Evolutionary conservation across 2,113 vertebrate species (phyloP), one percentile per base, ranked within the genome.

Genomic region (Paramisgurnus dabryanus): DNA sequence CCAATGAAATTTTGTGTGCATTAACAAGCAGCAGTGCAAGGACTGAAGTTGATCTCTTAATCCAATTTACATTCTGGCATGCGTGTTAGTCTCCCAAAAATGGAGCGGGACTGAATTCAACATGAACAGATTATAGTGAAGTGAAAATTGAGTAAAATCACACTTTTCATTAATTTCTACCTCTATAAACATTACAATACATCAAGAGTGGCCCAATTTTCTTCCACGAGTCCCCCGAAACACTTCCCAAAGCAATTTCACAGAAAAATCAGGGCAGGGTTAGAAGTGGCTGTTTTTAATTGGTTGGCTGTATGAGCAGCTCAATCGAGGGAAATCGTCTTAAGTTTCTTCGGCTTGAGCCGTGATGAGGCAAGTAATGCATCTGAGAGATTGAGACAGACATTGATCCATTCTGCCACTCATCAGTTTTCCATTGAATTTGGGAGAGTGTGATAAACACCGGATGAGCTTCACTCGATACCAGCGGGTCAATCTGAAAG

Each of bases 241-340:
- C 49, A 40, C 41, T 90, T 78, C 85, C 73, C 81, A 80, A 76
- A 67, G 79, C 68, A 67, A n/a, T 69, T 75, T 76, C 70, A 2
- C 15, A n/a, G 12, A 13, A 10, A 64, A 27, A 60, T 58, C 66
- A 47, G 18, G 12, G 18, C 73, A 78, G 73, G 47, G 79, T 18
- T 67, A 69, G 39, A 12, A 58, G 58, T 55, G 49, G 60, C 72
- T 13, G 67, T 65, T 40, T 80, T 22, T 27, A 50, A 61, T 60
- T 79, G 43, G 49, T 12, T 65, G 55, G 53, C 22, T 40, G 65
- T 72, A 49, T 49, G 6, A 47, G 77, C 61, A 18, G 70, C 22
- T 34, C 50, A 60, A 53, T 47, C 72, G 39, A 49, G 17, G 43
- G 22, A 18, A 64, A 39, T 49, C 79, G 11, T 74, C 41, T 55